These are phyloP conservation scores for Himalopsyche japonica DNA, from an alignment of 2,888 invertebrate genomes.

Conservation along the genomic window DNA sequence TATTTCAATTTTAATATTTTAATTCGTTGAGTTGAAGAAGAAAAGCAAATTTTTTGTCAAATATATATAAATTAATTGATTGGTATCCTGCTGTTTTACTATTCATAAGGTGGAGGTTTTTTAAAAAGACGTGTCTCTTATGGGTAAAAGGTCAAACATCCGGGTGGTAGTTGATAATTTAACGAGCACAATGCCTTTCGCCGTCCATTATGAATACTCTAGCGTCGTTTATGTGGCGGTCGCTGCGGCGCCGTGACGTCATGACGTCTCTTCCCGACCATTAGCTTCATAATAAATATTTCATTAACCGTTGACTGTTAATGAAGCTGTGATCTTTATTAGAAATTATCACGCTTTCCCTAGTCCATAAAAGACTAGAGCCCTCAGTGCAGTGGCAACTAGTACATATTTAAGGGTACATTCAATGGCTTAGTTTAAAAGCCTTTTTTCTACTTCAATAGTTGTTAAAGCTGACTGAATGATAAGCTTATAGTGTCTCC, in stretches of 20 bases:
- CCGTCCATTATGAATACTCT: background rate
- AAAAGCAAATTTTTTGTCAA: no score
- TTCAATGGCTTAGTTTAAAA: no score
- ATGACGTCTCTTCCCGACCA: conserved; percentile 7
- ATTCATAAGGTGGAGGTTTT: background rate
- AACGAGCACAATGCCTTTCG: conserved; percentile 11
- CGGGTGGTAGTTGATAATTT: conserved; percentile 9
- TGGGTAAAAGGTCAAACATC: background rate
- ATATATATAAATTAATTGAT: no score
- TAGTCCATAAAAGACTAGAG: background rate
- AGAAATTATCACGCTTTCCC: conserved; percentile 26
- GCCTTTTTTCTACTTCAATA: no score
- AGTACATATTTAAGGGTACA: background rate
- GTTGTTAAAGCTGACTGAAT: no score
- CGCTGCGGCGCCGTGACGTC: conserved; percentile 14
- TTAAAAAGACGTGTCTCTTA: background rate
- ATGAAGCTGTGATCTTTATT: conserved; percentile 36
- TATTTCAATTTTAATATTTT: no score
- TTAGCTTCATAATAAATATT: conserved; percentile 35
- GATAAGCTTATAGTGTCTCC: no score
- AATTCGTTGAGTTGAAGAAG: no score
- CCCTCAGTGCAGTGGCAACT: background rate
- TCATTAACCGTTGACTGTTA: conserved; percentile 26
- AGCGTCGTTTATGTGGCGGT: conserved; percentile 14
- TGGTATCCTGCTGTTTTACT: no score